phyloP scores from a whole-genome alignment of 2,888 invertebrate genomes.

The Harpalus rubripes region DNA sequence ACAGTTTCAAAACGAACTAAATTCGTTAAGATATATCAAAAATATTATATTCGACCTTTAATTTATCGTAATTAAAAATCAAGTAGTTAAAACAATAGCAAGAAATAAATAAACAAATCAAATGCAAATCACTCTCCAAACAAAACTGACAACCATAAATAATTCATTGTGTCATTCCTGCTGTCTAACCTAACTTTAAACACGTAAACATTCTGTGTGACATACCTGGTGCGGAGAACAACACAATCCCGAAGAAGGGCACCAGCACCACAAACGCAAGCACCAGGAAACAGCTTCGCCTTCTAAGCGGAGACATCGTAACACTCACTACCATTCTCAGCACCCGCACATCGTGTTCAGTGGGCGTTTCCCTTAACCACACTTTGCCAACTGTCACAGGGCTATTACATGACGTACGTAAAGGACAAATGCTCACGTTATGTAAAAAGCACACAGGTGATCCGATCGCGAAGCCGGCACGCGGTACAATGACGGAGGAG shows the following conservation, averaged over 20 bases:
- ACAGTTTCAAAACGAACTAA: neutral
- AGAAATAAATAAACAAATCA: constrained; percentile 8
- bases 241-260: constrained; percentile 80
- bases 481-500: constrained; percentile 4
- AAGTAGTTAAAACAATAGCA: neutral
- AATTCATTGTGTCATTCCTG: neutral
- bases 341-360: constrained; percentile 56
- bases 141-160: neutral
- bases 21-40: neutral
- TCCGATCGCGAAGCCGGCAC: constrained; percentile 18
- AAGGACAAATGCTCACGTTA: neutral
- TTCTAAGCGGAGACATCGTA: constrained; percentile 78
- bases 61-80: neutral
- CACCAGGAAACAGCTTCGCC: constrained; percentile 81
- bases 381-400: constrained; percentile 40
- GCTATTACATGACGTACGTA: neutral
- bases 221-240: constrained; percentile 79
- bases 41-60: neutral
- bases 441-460: neutral
- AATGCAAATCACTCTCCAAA: neutral
- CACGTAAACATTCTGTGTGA: neutral
- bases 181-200: constrained; percentile 3
- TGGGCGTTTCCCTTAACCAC: constrained; percentile 45
- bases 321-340: constrained; percentile 74
- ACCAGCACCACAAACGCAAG: constrained; percentile 80